These are phyloP conservation scores for Clepsis dumicolana DNA, from an alignment of 2,888 invertebrate species.

Conservation along the genomic window DNA sequence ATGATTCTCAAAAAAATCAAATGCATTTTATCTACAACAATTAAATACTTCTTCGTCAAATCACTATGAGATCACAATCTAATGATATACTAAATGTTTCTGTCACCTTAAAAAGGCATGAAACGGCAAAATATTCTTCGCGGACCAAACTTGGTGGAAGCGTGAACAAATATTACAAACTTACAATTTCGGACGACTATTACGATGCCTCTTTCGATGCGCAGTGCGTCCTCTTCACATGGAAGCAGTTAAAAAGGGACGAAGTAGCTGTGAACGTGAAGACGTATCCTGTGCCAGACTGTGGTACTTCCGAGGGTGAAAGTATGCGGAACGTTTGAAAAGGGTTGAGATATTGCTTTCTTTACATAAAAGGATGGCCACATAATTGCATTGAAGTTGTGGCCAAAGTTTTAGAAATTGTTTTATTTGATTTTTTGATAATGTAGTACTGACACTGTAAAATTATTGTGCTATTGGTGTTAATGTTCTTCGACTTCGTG, in stretches of 20 bases:
- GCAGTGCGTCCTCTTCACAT: neutral
- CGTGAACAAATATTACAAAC: neutral
- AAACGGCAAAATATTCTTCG: neutral
- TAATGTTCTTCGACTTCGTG: too few species aligned
- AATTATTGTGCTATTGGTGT: too few species aligned
- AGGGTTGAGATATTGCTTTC: neutral
- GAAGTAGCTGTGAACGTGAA: neutral
- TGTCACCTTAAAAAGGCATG: too few species aligned
- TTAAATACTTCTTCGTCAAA: too few species aligned
- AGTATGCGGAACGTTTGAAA: constrained; percentile 4
- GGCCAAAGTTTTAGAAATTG: too few species aligned
- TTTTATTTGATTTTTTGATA: neutral
- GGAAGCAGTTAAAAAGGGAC: neutral
- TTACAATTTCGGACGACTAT: neutral
- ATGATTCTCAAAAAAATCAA: too few species aligned
- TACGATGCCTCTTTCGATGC: neutral
- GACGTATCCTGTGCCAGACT: neutral
- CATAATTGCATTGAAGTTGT: neutral
- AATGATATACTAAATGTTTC: too few species aligned
- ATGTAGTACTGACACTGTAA: too few species aligned
- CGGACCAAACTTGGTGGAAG: neutral
- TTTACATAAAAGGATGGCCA: neutral
- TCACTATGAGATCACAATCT: too few species aligned
- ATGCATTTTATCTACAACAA: too few species aligned
- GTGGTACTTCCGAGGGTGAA: neutral